A percentile compares a stretch with the other conserved stretches of the same genome.
Conservation (phyloP, 1,140 invertebrate species). For the Brachionus rotundiformis region DNA sequence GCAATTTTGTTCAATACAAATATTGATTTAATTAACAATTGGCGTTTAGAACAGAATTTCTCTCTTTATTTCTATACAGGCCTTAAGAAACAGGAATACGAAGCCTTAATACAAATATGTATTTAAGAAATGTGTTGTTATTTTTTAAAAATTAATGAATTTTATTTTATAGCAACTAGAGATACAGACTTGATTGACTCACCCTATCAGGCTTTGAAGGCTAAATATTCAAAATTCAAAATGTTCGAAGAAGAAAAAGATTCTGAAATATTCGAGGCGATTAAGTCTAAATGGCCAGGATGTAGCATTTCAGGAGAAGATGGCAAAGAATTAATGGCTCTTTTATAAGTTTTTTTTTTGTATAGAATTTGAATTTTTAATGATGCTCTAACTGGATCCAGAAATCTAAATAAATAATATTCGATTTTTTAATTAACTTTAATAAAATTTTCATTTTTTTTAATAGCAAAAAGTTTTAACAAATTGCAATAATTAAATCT, state of each 20-base stretch:
- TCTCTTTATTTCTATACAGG: constrained; percentile 77
- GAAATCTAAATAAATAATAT: neutral
- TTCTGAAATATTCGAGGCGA: constrained; percentile 10
- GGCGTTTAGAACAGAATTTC: constrained; percentile 77
- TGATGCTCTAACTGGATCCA: too few species aligned
- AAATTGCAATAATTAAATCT: too few species aligned
- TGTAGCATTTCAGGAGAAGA: neutral
- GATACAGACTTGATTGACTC: neutral
- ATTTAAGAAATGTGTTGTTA: too few species aligned
- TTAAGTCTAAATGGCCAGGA: constrained; percentile 43
- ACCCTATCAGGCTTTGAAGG: neutral
- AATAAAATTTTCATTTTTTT: neutral
- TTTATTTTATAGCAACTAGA: constrained; percentile 22
- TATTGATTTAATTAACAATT: constrained; percentile 76
- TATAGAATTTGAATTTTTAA: neutral
- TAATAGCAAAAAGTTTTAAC: too few species aligned
- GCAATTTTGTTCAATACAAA: constrained; percentile 79
- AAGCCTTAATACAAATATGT: constrained; percentile 6
- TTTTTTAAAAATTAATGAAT: neutral
- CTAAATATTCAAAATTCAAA: constrained; percentile 44
- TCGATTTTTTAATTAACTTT: too few species aligned
- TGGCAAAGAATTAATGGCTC: constrained; percentile 31
- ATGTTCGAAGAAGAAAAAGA: constrained; percentile 40
- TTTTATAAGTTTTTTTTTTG: neutral
- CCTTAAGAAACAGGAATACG: constrained; percentile 68